phyloP scores from a whole-genome alignment of 2,888 invertebrate genomes.

The Eurytoma adleriae region DNA sequence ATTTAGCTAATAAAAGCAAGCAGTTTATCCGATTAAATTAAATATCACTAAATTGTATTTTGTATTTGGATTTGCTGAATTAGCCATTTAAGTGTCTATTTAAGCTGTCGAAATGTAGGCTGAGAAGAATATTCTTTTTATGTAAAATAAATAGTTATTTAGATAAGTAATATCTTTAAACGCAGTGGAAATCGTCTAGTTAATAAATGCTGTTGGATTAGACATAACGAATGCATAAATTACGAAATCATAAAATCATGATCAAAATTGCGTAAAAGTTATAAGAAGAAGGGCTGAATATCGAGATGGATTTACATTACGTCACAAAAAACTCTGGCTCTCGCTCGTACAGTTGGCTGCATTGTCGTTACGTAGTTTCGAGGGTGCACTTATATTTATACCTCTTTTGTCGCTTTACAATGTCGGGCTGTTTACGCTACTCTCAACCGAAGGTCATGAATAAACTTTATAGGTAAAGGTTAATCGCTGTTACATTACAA shows the following conservation, averaged over 20 bases:
- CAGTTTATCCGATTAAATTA: too few species aligned
- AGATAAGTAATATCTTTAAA: too few species aligned
- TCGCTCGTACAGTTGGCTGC: neutral
- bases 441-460: neutral
- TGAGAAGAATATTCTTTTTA: too few species aligned
- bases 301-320: neutral
- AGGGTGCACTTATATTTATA: slow-evolving; percentile 13
- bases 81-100: too few species aligned
- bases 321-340: neutral
- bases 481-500: neutral
- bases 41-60: too few species aligned
- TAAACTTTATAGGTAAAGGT: neutral
- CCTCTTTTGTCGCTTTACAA: neutral
- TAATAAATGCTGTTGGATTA: neutral
- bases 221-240: neutral
- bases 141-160: too few species aligned
- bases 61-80: too few species aligned
- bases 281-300: neutral
- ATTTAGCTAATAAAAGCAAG: too few species aligned
- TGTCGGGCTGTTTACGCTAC: neutral
- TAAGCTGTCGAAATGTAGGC: too few species aligned
- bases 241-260: neutral
- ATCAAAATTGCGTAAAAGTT: slow-evolving; percentile 10
- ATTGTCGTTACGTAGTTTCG: neutral
- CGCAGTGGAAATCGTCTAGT: too few species aligned